A percentile compares a stretch with the other conserved stretches of the same genome.
Conservation (phyloP, 1,140 invertebrate genomes). For the Drosophila tropicalis region DNA sequence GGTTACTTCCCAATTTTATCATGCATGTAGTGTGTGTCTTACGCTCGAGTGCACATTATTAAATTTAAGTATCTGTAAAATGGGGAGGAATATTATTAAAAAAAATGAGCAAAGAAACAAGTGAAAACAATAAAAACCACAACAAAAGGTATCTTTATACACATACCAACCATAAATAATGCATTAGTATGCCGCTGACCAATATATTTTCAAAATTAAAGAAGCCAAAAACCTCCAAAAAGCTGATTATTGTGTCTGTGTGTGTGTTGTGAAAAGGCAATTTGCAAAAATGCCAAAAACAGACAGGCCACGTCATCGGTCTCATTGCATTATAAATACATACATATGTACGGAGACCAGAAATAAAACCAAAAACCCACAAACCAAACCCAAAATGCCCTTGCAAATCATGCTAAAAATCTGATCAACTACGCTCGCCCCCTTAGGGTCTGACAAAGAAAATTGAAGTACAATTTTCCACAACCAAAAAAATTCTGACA, state of each 20-base stretch:
- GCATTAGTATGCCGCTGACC: slow-evolving; percentile 41
- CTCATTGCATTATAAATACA: slow-evolving; percentile 32
- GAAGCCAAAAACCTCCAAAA: slow-evolving; percentile 35
- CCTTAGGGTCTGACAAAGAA: slow-evolving; percentile 26
- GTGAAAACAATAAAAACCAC: slow-evolving; percentile 19
- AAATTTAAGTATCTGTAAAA: slow-evolving; percentile 60
- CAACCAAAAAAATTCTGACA: background rate
- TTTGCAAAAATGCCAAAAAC: slow-evolving; percentile 60
- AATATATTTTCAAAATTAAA: slow-evolving; percentile 44
- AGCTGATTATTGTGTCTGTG: slow-evolving; percentile 46
- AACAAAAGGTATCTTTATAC: slow-evolving; percentile 30
- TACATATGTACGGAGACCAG: background rate
- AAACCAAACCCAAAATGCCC: slow-evolving; percentile 5
- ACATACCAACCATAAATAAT: slow-evolving; percentile 58
- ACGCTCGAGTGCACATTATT: slow-evolving; percentile 63
- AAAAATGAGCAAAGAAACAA: background rate
- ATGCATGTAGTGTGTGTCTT: slow-evolving; percentile 39
- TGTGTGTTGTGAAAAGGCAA: slow-evolving; percentile 45
- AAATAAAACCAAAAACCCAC: slow-evolving; percentile 6
- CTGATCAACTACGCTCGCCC: slow-evolving; percentile 34
- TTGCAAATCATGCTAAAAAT: slow-evolving; percentile 14
- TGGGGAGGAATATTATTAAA: slow-evolving; percentile 43
- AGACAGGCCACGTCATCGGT: slow-evolving; percentile 44
- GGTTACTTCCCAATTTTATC: background rate
- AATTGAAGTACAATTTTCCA: slow-evolving; percentile 12